Percentiles rank a stretch among this genome's conserved stretches.
These are phyloP conservation scores for Eilema depressum DNA, from an alignment of 2,888 invertebrate genomes.

Conservation along the genomic window DNA sequence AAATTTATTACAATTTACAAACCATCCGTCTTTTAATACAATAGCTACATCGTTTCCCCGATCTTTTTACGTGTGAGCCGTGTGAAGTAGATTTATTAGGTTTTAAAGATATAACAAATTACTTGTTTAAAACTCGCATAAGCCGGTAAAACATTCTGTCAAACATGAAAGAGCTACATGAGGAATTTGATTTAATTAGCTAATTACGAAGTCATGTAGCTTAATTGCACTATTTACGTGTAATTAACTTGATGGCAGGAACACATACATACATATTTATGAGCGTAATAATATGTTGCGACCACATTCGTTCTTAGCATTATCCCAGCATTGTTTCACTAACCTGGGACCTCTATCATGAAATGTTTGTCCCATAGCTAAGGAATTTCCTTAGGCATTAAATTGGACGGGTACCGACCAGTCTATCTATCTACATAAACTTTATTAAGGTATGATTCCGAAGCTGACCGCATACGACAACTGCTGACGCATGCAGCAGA, in stretches of 20 bases:
- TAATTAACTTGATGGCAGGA: slow-evolving; percentile 30
- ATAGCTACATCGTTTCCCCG: background rate
- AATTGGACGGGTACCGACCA: background rate
- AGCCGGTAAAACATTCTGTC: slow-evolving; percentile 14
- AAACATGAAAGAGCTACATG: slow-evolving; percentile 27
- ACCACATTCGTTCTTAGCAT: slow-evolving; percentile 23
- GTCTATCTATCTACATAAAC: background rate
- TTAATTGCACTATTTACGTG: slow-evolving; percentile 42
- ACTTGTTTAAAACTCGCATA: background rate
- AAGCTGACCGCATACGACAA: too few species aligned
- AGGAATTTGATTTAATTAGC: slow-evolving; percentile 42
- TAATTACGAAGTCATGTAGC: slow-evolving; percentile 27
- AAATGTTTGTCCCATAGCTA: background rate
- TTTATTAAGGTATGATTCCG: too few species aligned
- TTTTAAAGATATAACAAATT: background rate
- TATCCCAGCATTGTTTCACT: slow-evolving; percentile 24
- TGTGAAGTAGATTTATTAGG: background rate
- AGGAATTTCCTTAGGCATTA: background rate
- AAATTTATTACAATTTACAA: too few species aligned
- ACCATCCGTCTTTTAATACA: too few species aligned
- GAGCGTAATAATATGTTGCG: slow-evolving; percentile 22
- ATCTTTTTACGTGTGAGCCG: background rate
- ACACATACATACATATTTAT: slow-evolving; percentile 34
- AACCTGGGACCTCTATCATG: slow-evolving; percentile 4
- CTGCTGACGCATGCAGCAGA: too few species aligned